These are phyloP conservation scores for Schizotus pectinicornis DNA, from an alignment of 2,888 invertebrate species.

Conservation along the genomic window DNA sequence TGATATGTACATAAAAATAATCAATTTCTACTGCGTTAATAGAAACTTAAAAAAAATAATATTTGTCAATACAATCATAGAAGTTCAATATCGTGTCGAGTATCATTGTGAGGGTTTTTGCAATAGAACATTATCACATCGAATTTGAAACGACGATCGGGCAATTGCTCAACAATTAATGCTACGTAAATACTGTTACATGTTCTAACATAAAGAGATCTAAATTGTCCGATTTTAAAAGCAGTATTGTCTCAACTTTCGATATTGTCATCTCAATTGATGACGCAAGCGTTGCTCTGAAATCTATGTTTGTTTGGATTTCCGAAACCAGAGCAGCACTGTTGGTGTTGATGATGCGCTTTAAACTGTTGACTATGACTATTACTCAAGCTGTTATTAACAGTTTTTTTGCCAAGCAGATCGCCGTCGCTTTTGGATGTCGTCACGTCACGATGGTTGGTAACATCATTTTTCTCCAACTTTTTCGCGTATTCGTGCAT, in stretches of 20 bases:
- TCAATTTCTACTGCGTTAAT: background rate
- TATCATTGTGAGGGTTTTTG: slow-evolving; percentile 7
- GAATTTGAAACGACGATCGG: background rate
- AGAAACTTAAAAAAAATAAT: slow-evolving; percentile 14
- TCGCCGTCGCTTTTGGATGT: slow-evolving; percentile 53
- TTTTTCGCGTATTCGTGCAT: slow-evolving; percentile 49
- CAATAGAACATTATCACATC: slow-evolving; percentile 9
- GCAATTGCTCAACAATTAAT: background rate
- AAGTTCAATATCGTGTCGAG: slow-evolving; percentile 7
- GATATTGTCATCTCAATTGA: slow-evolving; percentile 47
- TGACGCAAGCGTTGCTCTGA: slow-evolving; percentile 58
- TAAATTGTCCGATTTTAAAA: slow-evolving; percentile 1
- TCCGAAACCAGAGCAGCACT: slow-evolving; percentile 62
- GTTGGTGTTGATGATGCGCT: slow-evolving; percentile 41
- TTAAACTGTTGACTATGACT: slow-evolving; percentile 47
- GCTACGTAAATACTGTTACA: background rate
- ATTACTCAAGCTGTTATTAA: slow-evolving; percentile 37
- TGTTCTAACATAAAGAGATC: slow-evolving; percentile 7
- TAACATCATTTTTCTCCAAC: slow-evolving; percentile 34
- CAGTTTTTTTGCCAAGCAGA: slow-evolving; percentile 38
- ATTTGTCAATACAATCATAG: slow-evolving; percentile 1
- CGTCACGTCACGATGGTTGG: slow-evolving; percentile 32
- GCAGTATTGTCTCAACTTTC: slow-evolving; percentile 17
- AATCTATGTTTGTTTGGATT: slow-evolving; percentile 55
- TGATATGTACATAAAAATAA: slow-evolving; percentile 23